Percentiles rank a stretch among this genome's conserved stretches.
phyloP scores from a whole-genome alignment of 2,113 vertebrate species.

The Poeciliopsis turrubarensis region DNA sequence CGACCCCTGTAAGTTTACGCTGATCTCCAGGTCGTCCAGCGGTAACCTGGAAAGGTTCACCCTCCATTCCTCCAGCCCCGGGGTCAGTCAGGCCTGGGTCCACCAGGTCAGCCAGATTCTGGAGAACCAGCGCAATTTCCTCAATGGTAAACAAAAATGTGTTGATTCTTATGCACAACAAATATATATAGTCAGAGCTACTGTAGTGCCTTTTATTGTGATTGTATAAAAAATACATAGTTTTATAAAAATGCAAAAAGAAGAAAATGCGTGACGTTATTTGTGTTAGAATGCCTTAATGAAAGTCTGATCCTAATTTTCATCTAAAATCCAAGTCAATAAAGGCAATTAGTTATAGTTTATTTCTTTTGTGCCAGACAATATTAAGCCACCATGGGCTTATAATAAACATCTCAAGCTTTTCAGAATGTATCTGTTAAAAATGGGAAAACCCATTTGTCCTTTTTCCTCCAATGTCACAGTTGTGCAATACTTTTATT shows the following conservation, averaged over 20 bases:
- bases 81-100: conserved; percentile 90
- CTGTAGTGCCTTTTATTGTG: neutral
- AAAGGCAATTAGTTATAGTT: no score
- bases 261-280: no score
- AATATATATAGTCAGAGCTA: neutral
- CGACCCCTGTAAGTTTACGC: conserved; percentile 95
- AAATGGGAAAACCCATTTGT: no score
- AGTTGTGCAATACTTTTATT: no score
- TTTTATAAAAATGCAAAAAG: neutral
- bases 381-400: no score
- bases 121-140: conserved; percentile 98
- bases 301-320: no score
- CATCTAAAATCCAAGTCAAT: no score
- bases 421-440: no score
- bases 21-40: conserved; percentile 91
- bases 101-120: conserved; percentile 98
- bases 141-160: conserved; percentile 86
- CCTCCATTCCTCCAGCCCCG: conserved; percentile 89
- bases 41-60: conserved; percentile 86
- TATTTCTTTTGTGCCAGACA: no score
- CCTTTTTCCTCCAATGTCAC: no score
- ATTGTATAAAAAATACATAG: neutral
- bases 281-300: no score
- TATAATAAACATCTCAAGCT: no score
- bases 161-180: neutral